Evolutionary conservation across 2,888 invertebrate species (phyloP), one percentile per base, ranked within the genome.

Genomic region (Thymelicus sylvestris): DNA sequence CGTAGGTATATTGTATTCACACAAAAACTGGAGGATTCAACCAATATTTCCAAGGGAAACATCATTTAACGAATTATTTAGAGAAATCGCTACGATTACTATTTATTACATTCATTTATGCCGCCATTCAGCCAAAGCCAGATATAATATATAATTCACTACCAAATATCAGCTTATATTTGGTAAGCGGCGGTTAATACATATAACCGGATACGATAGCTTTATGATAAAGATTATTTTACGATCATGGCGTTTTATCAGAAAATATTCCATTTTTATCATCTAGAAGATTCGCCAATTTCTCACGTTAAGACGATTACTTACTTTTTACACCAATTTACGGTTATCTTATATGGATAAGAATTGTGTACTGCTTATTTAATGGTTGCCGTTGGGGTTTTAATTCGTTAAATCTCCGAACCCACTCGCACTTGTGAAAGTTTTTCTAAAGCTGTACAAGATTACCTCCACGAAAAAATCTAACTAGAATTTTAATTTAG

Each of bases 171-270:
- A 15, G 12, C 59, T 39, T 39, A 63, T 48, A 44, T 64, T 59
- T 47, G 10, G 47, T 47, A 44, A 39, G 55, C 47, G 63, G 39
- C 55, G 69, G 57, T 48, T 64, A 64, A 69, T 62, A 59, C 57
- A 57, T 19, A 19, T 19, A 64, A 47, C 59, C 57, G 59, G 64
- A 60, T 13, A 15, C 59, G 50, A 64, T 69, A 64, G 41, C 64
- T 69, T 69, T 63, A 59, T 59, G 69, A 69, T 69, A 69, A 69
- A 39, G 63, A 69, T 48, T 44, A 38, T 57, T 62, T 62, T 64
- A 69, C 39, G 57, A 41, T n/a, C 57, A 38, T 48, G 48, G 47
- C 64, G 41, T 64, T 63, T 63, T 68, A 68, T 63, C n/a, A 50
- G 47, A 68, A 63, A 44, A 63, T 55, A 67, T 55, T 62, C 44